phyloP scores from a whole-genome alignment of 2,113 vertebrate species.

The Aldabrachelys gigantea region DNA sequence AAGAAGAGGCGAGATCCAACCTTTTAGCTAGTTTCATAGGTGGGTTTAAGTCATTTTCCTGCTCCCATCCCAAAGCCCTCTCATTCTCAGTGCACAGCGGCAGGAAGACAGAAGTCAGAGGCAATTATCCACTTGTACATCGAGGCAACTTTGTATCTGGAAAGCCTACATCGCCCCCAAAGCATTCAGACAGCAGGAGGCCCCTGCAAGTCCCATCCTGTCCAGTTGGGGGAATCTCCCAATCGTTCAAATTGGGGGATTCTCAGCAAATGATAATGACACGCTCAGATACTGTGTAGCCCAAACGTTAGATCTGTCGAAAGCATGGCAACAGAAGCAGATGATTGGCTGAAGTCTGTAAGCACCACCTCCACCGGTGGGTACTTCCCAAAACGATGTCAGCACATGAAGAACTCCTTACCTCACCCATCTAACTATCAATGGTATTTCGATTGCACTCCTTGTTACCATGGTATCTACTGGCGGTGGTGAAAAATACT shows the following conservation, averaged over 20 bases:
- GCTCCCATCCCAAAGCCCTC: not conserved
- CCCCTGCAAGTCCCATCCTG: not conserved
- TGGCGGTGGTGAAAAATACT: not conserved
- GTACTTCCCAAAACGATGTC: not conserved
- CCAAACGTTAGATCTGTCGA: not conserved
- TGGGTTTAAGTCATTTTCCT: rapidly evolving
- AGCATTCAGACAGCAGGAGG: slow-evolving; percentile 31
- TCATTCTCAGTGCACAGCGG: slow-evolving; percentile 41
- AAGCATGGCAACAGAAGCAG: not conserved
- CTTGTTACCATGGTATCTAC: not conserved
- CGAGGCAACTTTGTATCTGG: slow-evolving; percentile 45
- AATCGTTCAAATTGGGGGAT: not conserved
- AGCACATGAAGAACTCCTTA: not conserved
- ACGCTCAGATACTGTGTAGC: not conserved
- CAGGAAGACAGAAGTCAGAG: slow-evolving; percentile 37
- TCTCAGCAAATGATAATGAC: not conserved
- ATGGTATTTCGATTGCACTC: not conserved
- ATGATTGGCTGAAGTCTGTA: not conserved
- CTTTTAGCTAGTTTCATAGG: rapidly evolving
- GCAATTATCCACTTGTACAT: not conserved
- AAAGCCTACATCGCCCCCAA: slow-evolving; percentile 28
- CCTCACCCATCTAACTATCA: not conserved
- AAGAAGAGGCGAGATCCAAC: not conserved
- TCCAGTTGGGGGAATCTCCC: too few species aligned
- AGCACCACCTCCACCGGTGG: rapidly evolving